These are phyloP conservation scores for Aleiodes leptofemur DNA, from an alignment of 2,888 invertebrate genomes.

Conservation along the genomic window DNA sequence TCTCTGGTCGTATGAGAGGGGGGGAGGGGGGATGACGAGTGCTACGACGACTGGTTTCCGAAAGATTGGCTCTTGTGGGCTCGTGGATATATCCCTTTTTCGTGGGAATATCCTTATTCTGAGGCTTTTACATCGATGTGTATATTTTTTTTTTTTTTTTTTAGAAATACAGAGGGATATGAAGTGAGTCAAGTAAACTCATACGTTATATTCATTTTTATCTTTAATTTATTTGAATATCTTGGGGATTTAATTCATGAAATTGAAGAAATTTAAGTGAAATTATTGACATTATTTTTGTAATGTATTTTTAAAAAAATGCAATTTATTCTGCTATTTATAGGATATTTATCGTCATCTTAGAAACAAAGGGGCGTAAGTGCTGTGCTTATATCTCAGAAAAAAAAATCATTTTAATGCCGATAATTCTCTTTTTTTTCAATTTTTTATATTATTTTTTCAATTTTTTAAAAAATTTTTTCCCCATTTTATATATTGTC, in stretches of 20 bases:
- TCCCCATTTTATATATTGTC: too few relatives aligned
- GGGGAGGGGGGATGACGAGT: constrained; percentile 59
- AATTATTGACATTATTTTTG: too few relatives aligned
- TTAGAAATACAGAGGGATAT: not conserved
- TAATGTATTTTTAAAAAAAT: too few relatives aligned
- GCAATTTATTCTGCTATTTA: too few relatives aligned
- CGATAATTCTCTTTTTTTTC: too few relatives aligned
- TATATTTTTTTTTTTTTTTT: constrained; percentile 43
- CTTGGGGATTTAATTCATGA: not conserved
- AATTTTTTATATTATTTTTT: too few relatives aligned
- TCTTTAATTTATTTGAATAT: not conserved
- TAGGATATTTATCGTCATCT: too few relatives aligned
- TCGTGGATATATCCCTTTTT: constrained; percentile 20
- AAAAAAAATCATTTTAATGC: too few relatives aligned
- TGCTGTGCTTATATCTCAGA: too few relatives aligned
- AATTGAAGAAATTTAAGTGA: too few relatives aligned
- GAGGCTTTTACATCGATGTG: constrained; percentile 70
- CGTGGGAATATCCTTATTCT: constrained; percentile 51
- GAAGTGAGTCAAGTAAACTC: not conserved
- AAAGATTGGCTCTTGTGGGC: constrained; percentile 74
- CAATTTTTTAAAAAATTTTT: too few relatives aligned
- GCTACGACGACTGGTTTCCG: constrained; percentile 67
- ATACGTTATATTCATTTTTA: constrained; percentile 1
- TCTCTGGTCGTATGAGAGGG: constrained; percentile 8
- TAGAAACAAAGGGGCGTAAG: too few relatives aligned